Conservation (phyloP, 2,797 vertebrate species). For the Bovichtus diacanthus region DNA sequence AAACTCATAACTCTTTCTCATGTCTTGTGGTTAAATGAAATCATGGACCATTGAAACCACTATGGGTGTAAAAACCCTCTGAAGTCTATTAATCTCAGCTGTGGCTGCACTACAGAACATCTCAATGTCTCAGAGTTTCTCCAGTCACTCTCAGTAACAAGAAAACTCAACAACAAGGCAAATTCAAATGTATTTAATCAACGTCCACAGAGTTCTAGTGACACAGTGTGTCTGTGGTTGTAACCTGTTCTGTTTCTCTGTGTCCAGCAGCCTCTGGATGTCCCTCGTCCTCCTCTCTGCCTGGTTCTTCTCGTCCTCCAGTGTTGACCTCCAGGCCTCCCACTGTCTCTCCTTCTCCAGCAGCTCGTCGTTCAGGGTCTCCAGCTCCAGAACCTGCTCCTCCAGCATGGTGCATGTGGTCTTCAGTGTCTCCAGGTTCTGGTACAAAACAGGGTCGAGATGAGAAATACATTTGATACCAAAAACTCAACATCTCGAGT, state of each 20-base stretch:
- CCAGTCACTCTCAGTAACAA: background rate
- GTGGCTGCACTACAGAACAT: background rate
- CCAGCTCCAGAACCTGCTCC: conserved; percentile 97
- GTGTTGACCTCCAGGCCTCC: conserved; percentile 94
- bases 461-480: conserved; percentile 7
- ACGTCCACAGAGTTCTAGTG: background rate
- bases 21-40: conserved; percentile 2
- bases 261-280: conserved; percentile 95
- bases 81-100: background rate
- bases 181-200: background rate
- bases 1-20: conserved; percentile 1
- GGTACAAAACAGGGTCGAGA: conserved; percentile 19
- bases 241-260: conserved; percentile 97
- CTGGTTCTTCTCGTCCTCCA: conserved; percentile 97
- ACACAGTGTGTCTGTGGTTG: background rate
- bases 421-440: conserved; percentile 99
- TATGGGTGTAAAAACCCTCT: background rate
- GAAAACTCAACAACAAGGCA: background rate
- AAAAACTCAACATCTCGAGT: background rate
- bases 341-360: conserved; percentile 97
- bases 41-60: background rate
- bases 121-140: background rate
- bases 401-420: conserved; percentile 99
- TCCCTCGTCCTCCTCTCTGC: conserved; percentile 95
- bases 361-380: conserved; percentile 96